phyloP scores from a whole-genome alignment of 2,888 invertebrate genomes.

The Dione vanillae region DNA sequence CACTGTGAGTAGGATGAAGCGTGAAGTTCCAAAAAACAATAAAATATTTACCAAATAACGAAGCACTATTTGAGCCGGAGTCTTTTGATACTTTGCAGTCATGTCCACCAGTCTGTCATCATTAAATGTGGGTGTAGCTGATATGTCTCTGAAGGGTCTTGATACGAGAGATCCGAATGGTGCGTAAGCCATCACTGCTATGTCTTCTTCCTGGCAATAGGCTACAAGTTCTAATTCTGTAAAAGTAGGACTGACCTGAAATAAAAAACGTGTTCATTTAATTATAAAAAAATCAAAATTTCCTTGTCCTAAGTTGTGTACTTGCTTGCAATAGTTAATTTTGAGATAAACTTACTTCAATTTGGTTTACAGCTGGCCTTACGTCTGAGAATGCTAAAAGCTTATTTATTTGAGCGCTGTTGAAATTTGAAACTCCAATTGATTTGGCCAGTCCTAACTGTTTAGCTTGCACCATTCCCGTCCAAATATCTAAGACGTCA shows the following conservation, averaged over 20 bases:
- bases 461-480: slow-evolving; percentile 88
- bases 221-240: slow-evolving; percentile 30
- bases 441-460: slow-evolving; percentile 85
- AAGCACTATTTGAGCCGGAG: slow-evolving; percentile 85
- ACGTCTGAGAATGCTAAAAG: slow-evolving; percentile 82
- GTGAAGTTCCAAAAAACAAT: background rate
- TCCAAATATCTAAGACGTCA: slow-evolving; percentile 84
- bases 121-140: slow-evolving; percentile 22
- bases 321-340: no score
- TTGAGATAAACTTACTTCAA: slow-evolving; percentile 59
- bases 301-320: no score
- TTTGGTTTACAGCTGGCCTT: slow-evolving; percentile 86
- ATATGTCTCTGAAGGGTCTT: background rate
- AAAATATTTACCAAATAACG: slow-evolving; percentile 84
- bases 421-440: slow-evolving; percentile 92
- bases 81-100: slow-evolving; percentile 86
- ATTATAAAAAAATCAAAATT: background rate
- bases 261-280: background rate
- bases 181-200: slow-evolving; percentile 29
- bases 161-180: slow-evolving; percentile 29
- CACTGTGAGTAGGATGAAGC: no score
- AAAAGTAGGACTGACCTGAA: slow-evolving; percentile 35
- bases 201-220: slow-evolving; percentile 24
- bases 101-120: slow-evolving; percentile 77
- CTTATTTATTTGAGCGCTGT: slow-evolving; percentile 86